A percentile compares a stretch with the other conserved stretches of the same genome.
Evolutionary conservation across 2,797 vertebrate species (phyloP).

Genomic region (Pteronotus mesoamericanus): DNA sequence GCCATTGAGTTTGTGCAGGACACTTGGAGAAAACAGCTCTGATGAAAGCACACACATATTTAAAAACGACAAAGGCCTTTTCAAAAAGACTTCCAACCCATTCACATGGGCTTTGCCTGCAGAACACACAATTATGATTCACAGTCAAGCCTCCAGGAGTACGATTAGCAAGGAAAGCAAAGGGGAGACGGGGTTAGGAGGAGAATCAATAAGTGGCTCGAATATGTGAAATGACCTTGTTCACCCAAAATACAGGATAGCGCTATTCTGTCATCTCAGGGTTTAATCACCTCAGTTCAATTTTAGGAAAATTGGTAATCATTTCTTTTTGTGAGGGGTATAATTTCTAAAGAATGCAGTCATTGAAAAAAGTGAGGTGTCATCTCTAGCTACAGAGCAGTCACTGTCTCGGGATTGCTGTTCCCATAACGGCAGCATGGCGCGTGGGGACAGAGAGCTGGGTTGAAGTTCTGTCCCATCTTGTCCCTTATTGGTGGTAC

Average conservation of each 20-base stretch:
- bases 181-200: neutral
- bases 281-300: neutral
- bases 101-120: neutral
- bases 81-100: conserved; percentile 43
- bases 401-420: neutral
- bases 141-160: conserved; percentile 55
- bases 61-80: conserved; percentile 35
- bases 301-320: neutral
- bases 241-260: neutral
- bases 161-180: conserved; percentile 35
- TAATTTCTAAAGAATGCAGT: neutral
- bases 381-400: neutral
- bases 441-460: neutral
- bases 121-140: conserved; percentile 58
- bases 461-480: too few relatives aligned
- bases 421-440: accelerated
- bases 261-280: neutral
- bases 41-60: neutral
- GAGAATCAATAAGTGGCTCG: conserved; percentile 40
- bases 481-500: neutral
- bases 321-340: neutral
- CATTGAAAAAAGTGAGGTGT: neutral
- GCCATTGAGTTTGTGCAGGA: neutral
- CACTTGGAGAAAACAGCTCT: neutral
- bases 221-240: neutral